Conservation (phyloP, 2,888 invertebrate species). For the Limnephilus auricula region DNA sequence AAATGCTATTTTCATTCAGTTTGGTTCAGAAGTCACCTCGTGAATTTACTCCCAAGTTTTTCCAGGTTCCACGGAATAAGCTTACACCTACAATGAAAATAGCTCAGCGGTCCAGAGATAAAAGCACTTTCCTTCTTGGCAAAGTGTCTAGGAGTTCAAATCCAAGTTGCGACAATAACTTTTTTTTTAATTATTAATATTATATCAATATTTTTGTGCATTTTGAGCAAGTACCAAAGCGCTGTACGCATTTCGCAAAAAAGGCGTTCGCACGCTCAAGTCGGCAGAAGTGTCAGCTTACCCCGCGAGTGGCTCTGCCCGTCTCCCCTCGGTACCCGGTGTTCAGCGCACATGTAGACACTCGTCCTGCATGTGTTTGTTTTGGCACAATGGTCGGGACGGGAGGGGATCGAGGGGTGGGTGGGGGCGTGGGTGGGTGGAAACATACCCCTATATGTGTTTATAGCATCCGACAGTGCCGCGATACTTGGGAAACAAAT, state of each 20-base stretch:
- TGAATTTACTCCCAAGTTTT: too few species aligned
- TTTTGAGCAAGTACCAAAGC: not conserved
- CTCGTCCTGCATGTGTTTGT: slow-evolving; percentile 44
- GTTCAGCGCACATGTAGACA: slow-evolving; percentile 1
- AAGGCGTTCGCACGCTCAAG: slow-evolving; percentile 37
- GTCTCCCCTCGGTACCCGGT: slow-evolving; percentile 17
- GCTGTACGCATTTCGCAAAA: not conserved
- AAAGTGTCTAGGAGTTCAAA: not conserved
- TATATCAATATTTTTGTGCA: not conserved
- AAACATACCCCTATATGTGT: slow-evolving; percentile 44
- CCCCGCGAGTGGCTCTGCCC: slow-evolving; percentile 29
- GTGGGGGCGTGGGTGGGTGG: slow-evolving; percentile 16
- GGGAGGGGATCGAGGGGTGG: not conserved
- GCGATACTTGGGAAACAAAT: slow-evolving; percentile 50
- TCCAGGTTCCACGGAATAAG: too few species aligned
- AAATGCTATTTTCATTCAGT: too few species aligned
- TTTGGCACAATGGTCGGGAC: slow-evolving; percentile 44
- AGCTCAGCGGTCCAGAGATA: not conserved
- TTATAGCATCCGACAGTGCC: slow-evolving; percentile 46
- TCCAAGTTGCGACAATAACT: not conserved
- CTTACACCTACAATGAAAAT: too few species aligned
- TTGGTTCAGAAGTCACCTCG: too few species aligned
- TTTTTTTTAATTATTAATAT: not conserved
- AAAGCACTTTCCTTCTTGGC: not conserved
- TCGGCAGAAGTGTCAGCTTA: slow-evolving; percentile 39